These are phyloP conservation scores for Eristalis arbustorum DNA, from an alignment of 2,888 invertebrate species.

Conservation along the genomic window DNA sequence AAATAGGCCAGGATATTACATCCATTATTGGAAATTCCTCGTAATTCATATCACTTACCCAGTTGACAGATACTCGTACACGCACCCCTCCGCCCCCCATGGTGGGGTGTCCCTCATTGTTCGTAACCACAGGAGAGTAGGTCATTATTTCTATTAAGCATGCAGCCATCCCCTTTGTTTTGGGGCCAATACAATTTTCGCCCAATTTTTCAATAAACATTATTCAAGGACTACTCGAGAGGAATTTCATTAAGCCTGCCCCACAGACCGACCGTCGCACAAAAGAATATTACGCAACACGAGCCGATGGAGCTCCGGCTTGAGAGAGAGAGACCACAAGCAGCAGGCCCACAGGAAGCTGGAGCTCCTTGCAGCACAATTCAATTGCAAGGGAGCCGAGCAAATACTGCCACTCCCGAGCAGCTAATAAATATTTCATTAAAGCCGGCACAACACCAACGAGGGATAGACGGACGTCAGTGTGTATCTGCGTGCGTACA, in stretches of 20 bases:
- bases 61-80: not conserved
- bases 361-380: constrained; percentile 42
- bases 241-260: constrained; percentile 62
- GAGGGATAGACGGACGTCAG: not conserved
- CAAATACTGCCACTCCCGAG: constrained; percentile 51
- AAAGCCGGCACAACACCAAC: constrained; percentile 17
- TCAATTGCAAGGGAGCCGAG: constrained; percentile 60
- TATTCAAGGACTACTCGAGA: constrained; percentile 29
- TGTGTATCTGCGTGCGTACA: constrained; percentile 22
- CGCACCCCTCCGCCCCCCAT: too few species aligned
- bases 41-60: constrained; percentile 32
- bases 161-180: constrained; percentile 1
- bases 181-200: constrained; percentile 34
- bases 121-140: constrained; percentile 13
- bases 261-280: not conserved
- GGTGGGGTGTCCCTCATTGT: constrained; percentile 7
- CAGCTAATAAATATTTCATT: constrained; percentile 68
- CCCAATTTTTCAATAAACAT: constrained; percentile 62
- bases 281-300: not conserved
- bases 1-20: constrained; percentile 29
- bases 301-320: constrained; percentile 10
- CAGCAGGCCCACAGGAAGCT: not conserved
- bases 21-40: constrained; percentile 62
- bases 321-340: constrained; percentile 39
- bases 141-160: constrained; percentile 23